Percentiles rank a stretch among this genome's conserved stretches.
These are phyloP conservation scores for Neuroterus valhalla DNA, from an alignment of 1,140 invertebrate species.

Conservation along the genomic window DNA sequence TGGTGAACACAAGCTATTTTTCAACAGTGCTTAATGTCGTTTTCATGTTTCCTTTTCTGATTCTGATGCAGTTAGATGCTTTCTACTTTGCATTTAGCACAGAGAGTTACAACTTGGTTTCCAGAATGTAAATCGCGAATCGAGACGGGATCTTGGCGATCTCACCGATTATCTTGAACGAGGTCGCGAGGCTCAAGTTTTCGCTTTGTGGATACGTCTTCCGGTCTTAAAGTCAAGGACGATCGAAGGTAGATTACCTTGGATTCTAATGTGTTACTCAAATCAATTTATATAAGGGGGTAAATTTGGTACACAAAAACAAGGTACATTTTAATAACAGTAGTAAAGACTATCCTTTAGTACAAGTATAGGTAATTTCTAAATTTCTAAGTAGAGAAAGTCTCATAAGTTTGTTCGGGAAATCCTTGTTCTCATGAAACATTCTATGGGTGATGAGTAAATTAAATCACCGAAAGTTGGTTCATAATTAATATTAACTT, in stretches of 20 bases:
- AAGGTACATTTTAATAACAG: too few species aligned
- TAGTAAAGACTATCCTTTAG: too few species aligned
- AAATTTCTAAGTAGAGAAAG: slow-evolving; percentile 15
- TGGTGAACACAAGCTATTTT: too few species aligned
- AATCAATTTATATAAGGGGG: too few species aligned
- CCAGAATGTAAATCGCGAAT: slow-evolving; percentile 27
- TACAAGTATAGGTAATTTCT: not conserved
- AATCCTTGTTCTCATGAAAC: not conserved
- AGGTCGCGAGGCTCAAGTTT: slow-evolving; percentile 11
- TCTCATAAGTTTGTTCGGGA: not conserved
- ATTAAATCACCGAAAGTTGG: not conserved
- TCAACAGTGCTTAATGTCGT: too few species aligned
- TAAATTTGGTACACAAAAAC: too few species aligned
- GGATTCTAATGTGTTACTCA: not conserved
- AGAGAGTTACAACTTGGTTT: slow-evolving; percentile 20
- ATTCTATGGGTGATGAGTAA: slow-evolving; percentile 2
- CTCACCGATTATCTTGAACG: slow-evolving; percentile 20
- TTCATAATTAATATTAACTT: slow-evolving; percentile 9
- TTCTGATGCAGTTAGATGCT: slow-evolving; percentile 14
- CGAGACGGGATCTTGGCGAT: slow-evolving; percentile 16
- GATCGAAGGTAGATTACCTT: slow-evolving; percentile 24
- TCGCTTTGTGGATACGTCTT: slow-evolving; percentile 20
- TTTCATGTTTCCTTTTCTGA: too few species aligned
- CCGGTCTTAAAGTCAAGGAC: slow-evolving; percentile 25
- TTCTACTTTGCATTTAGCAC: slow-evolving; percentile 18